These are phyloP conservation scores for Indicator maculatus DNA, from an alignment of 2,113 vertebrate genomes.

Conservation along the genomic window DNA sequence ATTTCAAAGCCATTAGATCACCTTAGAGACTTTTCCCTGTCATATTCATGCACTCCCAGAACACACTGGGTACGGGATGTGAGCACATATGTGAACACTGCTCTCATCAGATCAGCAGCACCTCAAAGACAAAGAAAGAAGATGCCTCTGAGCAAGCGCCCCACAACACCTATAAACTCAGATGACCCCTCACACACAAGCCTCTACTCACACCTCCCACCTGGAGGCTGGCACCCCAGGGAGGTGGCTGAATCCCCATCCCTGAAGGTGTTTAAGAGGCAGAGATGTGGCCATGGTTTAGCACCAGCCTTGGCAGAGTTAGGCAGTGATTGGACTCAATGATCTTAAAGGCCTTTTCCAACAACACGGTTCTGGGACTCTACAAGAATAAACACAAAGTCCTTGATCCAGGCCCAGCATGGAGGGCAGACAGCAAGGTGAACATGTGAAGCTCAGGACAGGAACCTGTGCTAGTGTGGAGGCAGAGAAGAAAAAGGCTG, in stretches of 20 bases:
- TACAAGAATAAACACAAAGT: background rate
- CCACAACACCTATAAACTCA: background rate
- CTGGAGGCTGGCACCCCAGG: background rate
- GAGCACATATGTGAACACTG: background rate
- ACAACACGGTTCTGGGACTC: too few relatives aligned
- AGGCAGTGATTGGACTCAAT: too few relatives aligned
- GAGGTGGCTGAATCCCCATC: too few relatives aligned
- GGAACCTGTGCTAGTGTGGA: rapidly evolving
- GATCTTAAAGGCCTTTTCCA: too few relatives aligned
- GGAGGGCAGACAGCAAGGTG: background rate
- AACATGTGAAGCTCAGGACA: too few relatives aligned
- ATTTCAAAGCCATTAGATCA: background rate
- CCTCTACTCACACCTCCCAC: background rate
- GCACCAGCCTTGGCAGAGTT: too few relatives aligned
- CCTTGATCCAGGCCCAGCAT: rapidly evolving
- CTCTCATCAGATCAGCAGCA: background rate
- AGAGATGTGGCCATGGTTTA: too few relatives aligned
- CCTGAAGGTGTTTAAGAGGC: too few relatives aligned
- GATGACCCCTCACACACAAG: background rate
- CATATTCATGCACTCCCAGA: background rate
- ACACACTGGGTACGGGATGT: rapidly evolving
- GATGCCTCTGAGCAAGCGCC: background rate
- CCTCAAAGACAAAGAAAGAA: background rate
- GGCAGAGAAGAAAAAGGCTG: background rate
- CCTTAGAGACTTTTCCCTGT: background rate